phyloP scores from a whole-genome alignment of 2,888 invertebrate species.

The Synergus japonicus region DNA sequence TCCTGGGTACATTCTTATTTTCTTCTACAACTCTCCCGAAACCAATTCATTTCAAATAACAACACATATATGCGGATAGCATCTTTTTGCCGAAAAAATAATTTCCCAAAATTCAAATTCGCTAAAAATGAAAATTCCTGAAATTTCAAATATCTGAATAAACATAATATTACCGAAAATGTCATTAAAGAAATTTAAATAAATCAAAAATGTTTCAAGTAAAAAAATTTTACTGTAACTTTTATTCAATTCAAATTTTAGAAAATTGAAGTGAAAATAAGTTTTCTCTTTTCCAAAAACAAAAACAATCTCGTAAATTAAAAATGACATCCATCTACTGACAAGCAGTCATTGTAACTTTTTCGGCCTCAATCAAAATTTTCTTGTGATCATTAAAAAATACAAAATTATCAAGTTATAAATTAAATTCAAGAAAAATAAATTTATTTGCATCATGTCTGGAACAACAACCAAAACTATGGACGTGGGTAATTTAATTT shows the following conservation, averaged over 20 bases:
- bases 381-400: conserved; percentile 1
- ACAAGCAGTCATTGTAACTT: neutral
- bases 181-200: no score
- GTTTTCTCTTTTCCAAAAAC: neutral
- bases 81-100: no score
- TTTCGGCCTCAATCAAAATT: conserved; percentile 12
- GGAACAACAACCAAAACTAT: conserved; percentile 44
- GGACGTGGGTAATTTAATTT: conserved; percentile 53
- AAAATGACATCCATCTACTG: neutral
- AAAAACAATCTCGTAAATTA: neutral
- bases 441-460: conserved; percentile 43
- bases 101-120: no score
- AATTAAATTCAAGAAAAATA: neutral
- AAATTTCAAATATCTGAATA: no score
- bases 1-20: neutral
- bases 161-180: no score
- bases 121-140: no score
- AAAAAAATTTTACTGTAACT: no score
- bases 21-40: no score
- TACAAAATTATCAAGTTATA: conserved; percentile 31
- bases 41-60: neutral
- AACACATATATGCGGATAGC: neutral
- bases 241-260: neutral
- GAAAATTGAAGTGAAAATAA: neutral
- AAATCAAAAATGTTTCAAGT: no score